Percentiles rank a stretch among this genome's conserved stretches.
Conservation (phyloP, 2,797 vertebrate genomes). For the Neostethus bicornis region DNA sequence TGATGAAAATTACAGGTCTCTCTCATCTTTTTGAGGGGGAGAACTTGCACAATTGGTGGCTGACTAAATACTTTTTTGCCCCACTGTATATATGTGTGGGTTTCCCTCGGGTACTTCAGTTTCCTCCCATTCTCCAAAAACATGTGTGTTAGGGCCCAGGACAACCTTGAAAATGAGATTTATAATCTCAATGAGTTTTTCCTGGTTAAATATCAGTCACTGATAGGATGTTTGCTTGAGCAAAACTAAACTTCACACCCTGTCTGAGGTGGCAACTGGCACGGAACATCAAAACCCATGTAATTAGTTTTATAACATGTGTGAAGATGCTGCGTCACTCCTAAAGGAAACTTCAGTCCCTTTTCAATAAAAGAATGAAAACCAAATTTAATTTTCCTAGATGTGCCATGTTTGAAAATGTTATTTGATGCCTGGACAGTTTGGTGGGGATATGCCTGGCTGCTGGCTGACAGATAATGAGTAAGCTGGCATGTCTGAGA, state of each 20-base stretch:
- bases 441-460: constrained; percentile 52
- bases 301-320: neutral
- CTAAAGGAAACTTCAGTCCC: neutral
- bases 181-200: too few species aligned
- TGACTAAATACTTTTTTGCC: too few species aligned
- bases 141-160: too few species aligned
- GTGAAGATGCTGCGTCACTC: neutral
- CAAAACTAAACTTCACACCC: neutral
- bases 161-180: too few species aligned
- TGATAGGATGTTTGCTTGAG: neutral
- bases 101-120: too few species aligned
- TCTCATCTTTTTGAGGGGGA: too few species aligned
- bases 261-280: neutral
- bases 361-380: constrained; percentile 9
- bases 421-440: constrained; percentile 44
- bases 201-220: neutral
- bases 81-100: too few species aligned
- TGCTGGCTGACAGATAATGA: constrained; percentile 61
- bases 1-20: too few species aligned
- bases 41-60: too few species aligned
- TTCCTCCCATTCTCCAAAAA: too few species aligned
- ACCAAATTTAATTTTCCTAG: constrained; percentile 26
- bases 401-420: constrained; percentile 30
- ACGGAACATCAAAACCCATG: neutral
- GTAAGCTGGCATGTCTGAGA: constrained; percentile 56